A percentile compares a stretch with the other conserved stretches of the same genome.
These are phyloP conservation scores for Phaethon lepturus DNA, from an alignment of 2,113 vertebrate species.

Conservation along the genomic window DNA sequence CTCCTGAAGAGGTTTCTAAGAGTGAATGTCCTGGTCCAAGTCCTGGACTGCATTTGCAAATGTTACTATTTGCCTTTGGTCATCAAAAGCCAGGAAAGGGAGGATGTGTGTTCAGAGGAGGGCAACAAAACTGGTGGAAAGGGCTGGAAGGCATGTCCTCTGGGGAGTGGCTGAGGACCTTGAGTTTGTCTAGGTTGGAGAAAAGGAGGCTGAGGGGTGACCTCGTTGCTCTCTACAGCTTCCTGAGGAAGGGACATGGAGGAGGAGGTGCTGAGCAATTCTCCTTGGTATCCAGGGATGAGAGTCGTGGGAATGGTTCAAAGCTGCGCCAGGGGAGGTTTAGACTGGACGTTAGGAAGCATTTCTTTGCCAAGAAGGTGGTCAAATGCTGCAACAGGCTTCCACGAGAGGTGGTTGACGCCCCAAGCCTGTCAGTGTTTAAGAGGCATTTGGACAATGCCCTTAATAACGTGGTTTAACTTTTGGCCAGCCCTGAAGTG, in stretches of 20 bases:
- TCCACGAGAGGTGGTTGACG: background rate
- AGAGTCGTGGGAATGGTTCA: accelerated
- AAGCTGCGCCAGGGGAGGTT: background rate
- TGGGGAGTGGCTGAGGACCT: background rate
- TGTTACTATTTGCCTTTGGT: background rate
- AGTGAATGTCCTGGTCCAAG: background rate
- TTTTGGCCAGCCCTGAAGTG: background rate
- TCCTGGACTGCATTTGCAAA: background rate
- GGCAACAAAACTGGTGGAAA: background rate
- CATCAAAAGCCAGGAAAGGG: background rate
- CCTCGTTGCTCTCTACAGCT: too few relatives aligned
- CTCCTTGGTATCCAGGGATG: background rate
- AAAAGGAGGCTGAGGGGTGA: background rate
- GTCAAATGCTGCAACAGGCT: background rate
- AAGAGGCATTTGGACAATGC: background rate
- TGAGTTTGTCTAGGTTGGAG: background rate
- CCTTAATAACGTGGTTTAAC: background rate
- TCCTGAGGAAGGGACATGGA: background rate
- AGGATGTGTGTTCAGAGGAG: accelerated
- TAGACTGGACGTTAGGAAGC: background rate
- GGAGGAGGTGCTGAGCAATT: background rate
- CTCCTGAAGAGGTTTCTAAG: background rate
- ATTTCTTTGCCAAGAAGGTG: background rate
- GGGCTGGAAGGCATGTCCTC: background rate
- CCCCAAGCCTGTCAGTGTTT: too few relatives aligned